Base-by-base conservation (phyloP, 2,113 vertebrate species). In the Condylura cristata region DNA sequence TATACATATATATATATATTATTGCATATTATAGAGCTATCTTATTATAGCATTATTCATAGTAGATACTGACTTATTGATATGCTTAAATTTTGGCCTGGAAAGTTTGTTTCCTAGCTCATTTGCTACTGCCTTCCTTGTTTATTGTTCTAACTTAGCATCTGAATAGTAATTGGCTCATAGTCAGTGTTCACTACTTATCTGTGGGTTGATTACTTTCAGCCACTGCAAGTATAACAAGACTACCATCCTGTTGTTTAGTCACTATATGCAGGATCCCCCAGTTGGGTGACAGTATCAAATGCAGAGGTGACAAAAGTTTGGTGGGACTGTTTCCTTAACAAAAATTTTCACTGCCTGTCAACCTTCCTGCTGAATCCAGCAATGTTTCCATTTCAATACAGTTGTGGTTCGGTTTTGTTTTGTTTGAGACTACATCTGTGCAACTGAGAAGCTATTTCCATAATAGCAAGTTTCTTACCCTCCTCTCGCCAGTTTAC, bases 341-440 rank as follows among this genome's bases (percentile, higher is more conserved):
- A 96, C 30, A 76, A 93, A 97, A 96, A 94, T 91, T 48, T 92
- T 95, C 96, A 86, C 95, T 95, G 71, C 80, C 87, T 96, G 61
- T 94, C 91, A 96, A 58, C 86, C 65, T 96, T 89, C 46, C 58
- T 12, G 94, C 94, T 60, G 94, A 96, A 92, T 96, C 96, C 75
- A 74, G 95, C 96, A 97, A 91, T 98, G 96, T 97, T 98, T 97
- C 95, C 84, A 85, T 97, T 97, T 97, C 68, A 65, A 96, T 95
- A 96, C 37, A 30, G 90, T 96, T 95, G 94, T 96, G 97, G 95
- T 68, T 32, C 16, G 41, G 32, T 79, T 87, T 93, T 51, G 82
- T 95, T 97, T 93, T 97, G 97, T 97, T 90, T 97, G 96, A 97
- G 88, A 84, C 48, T 96, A 96, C 98, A 98, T 98, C 97, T 98